These are phyloP conservation scores for Sphaeridia pumilis DNA, from an alignment of 2,888 invertebrate genomes.

Conservation along the genomic window DNA sequence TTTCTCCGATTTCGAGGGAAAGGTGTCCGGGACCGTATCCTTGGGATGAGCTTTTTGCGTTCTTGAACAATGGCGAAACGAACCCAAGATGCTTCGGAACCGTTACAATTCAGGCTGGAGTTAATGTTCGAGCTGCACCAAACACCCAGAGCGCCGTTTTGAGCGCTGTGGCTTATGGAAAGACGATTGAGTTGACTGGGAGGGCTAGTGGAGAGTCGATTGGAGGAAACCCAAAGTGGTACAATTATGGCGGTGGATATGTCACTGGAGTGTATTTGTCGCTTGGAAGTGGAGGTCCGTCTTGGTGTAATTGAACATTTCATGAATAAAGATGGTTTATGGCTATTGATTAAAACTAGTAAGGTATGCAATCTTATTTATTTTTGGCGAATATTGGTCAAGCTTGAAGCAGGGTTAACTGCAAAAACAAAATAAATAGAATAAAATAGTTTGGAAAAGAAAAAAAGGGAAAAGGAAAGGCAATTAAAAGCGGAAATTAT, in stretches of 20 bases:
- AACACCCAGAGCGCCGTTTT: slow-evolving; percentile 9
- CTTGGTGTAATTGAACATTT: slow-evolving; percentile 16
- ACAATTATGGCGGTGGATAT: slow-evolving; percentile 16
- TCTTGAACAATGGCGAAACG: slow-evolving; percentile 6
- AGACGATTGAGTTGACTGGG: slow-evolving; percentile 1
- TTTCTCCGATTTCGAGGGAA: slow-evolving; percentile 23
- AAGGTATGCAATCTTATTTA: too few species aligned
- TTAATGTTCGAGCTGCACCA: slow-evolving; percentile 15
- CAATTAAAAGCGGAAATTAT: too few species aligned
- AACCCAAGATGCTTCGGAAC: slow-evolving; percentile 16
- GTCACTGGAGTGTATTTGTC: slow-evolving; percentile 17
- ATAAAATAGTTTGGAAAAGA: too few species aligned
- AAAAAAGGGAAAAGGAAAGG: too few species aligned
- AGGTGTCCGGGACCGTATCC: slow-evolving; percentile 30
- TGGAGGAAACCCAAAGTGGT: slow-evolving; percentile 19
- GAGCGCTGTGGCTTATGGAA: slow-evolving; percentile 13
- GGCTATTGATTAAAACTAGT: too few species aligned
- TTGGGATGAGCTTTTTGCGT: slow-evolving; percentile 21
- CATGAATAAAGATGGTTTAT: too few species aligned
- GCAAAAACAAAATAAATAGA: too few species aligned
- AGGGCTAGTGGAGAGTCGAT: slow-evolving; percentile 11
- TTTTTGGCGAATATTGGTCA: too few species aligned
- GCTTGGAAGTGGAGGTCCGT: slow-evolving; percentile 11
- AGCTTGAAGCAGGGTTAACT: too few species aligned
- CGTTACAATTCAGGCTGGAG: slow-evolving; percentile 15